Base-by-base conservation (phyloP, 1,140 invertebrate genomes). In the Batillaria attramentaria region DNA sequence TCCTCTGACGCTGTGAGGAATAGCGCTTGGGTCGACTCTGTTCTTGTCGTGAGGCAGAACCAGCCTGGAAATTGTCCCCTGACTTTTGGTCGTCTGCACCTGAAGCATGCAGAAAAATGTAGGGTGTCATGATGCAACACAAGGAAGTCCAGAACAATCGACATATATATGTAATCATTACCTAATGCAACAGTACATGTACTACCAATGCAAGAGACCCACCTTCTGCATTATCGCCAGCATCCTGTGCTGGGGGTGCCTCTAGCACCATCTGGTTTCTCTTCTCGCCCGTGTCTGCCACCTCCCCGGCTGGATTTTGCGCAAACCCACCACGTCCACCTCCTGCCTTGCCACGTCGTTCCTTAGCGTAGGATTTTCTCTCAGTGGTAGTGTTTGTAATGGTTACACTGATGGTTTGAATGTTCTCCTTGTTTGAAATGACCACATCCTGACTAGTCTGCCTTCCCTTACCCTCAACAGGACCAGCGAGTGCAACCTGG, bases 1-100 rank as follows among this genome's bases (percentile, higher is more conserved):
- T 92, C 42, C 94, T 92, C 87, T 95, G 94, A 78, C 95, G 91
- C 83, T 95, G 92, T 73, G 94, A 94, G 2, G 95, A 95, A 87
- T 95, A 95, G 10, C 95, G 92, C 87, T 95, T 95, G n/a, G 94
- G 93, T 87, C 93, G 90, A 81, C 91, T 80, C 42, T 84, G 84
- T 33, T 81, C 92, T 10, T n/a, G n/a, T n/a, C n/a, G n/a, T n/a
- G n/a, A n/a, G n/a, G n/a, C n/a, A n/a, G n/a, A n/a, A n/a, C n/a
- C n/a, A n/a, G n/a, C n/a, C n/a, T n/a, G n/a, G n/a, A n/a, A n/a
- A n/a, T n/a, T n/a, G n/a, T 62, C n/a, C 57, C 57, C 33, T 62
- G 57, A 24, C n/a, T 62, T 24, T 31, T 62, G 57, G 8, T 24
- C 1, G 57, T 16, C 57, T 62, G 57, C 57, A 62, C 57, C n/a